Evolutionary conservation across 2,113 vertebrate species (phyloP).

Genomic region (Geococcyx californianus): DNA sequence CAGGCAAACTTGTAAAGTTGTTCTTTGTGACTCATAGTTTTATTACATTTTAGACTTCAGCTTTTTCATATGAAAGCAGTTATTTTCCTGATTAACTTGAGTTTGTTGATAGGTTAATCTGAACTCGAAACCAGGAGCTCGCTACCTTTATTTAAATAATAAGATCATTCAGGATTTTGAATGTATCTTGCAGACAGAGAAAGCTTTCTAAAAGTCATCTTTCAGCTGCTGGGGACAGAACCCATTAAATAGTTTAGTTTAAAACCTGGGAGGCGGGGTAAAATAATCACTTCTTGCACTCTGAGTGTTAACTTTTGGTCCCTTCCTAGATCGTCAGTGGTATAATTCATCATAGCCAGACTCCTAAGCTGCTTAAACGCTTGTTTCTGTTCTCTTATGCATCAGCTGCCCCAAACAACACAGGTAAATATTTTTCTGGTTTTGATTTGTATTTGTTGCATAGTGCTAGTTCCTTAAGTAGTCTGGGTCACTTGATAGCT

Average conservation of each 20-base stretch:
- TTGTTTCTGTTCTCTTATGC: slow-evolving; percentile 88
- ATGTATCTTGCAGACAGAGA: background rate
- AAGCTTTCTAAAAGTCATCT: background rate
- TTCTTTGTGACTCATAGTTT: background rate
- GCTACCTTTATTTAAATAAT: background rate
- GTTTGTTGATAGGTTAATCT: background rate
- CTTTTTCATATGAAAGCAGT: background rate
- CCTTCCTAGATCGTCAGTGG: slow-evolving; percentile 86
- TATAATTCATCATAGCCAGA: slow-evolving; percentile 85
- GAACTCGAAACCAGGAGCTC: background rate
- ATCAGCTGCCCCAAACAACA: slow-evolving; percentile 60
- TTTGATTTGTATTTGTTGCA: background rate
- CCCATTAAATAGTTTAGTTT: background rate
- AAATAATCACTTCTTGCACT: background rate
- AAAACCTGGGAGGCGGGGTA: background rate
- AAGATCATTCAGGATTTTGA: background rate
- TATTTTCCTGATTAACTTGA: background rate
- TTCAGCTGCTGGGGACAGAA: background rate
- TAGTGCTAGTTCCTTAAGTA: background rate
- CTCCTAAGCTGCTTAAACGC: slow-evolving; percentile 84
- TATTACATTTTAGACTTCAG: background rate
- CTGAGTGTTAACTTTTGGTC: slow-evolving; percentile 36
- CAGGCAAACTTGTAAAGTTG: background rate
- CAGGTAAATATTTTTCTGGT: slow-evolving; percentile 67
- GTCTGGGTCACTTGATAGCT: background rate